Conservation (phyloP, 2,888 invertebrate genomes). For the Erpobdella octoculata region DNA sequence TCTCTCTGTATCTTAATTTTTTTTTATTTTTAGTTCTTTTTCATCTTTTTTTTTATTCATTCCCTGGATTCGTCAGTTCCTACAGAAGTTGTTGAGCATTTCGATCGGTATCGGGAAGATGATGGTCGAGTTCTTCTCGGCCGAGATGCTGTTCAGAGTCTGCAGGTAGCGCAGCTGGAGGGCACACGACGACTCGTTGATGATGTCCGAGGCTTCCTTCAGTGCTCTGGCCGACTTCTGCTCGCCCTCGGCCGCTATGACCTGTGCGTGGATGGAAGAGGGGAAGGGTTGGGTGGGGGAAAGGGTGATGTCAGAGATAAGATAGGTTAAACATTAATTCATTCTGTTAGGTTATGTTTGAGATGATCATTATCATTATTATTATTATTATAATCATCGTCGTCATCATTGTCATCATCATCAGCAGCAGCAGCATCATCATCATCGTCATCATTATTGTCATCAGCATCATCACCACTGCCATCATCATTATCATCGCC, state of each 20-base stretch:
- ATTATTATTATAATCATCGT: not conserved
- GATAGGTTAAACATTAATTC: not conserved
- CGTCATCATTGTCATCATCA: not conserved
- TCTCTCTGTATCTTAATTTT: too few relatives aligned
- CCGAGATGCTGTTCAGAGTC: conserved; percentile 90
- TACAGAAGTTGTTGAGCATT: conserved; percentile 25
- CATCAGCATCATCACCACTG: too few relatives aligned
- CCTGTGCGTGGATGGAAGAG: conserved; percentile 48
- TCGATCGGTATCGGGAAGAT: conserved; percentile 65
- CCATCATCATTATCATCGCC: not conserved
- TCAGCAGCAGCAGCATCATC: not conserved
- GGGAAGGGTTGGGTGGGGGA: not conserved
- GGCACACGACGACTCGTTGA: conserved; percentile 87
- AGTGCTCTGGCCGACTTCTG: conserved; percentile 84
- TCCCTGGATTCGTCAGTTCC: too few relatives aligned
- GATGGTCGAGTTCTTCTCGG: conserved; percentile 57
- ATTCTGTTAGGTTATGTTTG: not conserved
- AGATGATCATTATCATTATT: not conserved
- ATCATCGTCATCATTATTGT: not conserved
- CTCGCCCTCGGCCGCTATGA: conserved; percentile 89
- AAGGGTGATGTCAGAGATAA: too few relatives aligned
- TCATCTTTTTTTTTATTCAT: too few relatives aligned
- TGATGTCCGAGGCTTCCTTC: conserved; percentile 85
- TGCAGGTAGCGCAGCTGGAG: conserved; percentile 83
- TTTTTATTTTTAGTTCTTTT: too few relatives aligned